Conservation (phyloP, 1,140 invertebrate species). For the Drosophila miranda region DNA sequence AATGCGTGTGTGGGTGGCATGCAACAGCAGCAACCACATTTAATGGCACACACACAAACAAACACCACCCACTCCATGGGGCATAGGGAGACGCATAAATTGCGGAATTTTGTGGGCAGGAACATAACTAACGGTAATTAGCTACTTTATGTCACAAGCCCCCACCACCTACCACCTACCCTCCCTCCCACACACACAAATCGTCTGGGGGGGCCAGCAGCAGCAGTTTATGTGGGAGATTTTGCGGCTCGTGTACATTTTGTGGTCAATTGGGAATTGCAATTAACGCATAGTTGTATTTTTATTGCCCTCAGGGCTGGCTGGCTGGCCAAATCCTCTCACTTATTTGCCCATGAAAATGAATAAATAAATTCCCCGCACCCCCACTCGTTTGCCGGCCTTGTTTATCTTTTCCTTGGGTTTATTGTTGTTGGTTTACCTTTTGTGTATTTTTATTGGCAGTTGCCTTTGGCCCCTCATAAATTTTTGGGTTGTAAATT, state of each 20-base stretch:
- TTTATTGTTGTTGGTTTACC: constrained; percentile 14
- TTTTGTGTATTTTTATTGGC: background rate
- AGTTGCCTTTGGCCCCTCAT: too few species aligned
- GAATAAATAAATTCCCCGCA: constrained; percentile 32
- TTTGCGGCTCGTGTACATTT: constrained; percentile 35
- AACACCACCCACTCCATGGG: constrained; percentile 15
- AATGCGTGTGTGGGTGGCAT: background rate
- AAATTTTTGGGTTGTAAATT: too few species aligned
- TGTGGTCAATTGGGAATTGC: constrained; percentile 74
- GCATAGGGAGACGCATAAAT: constrained; percentile 53
- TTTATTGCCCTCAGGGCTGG: constrained; percentile 52
- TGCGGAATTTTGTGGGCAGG: constrained; percentile 66
- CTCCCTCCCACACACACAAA: constrained; percentile 13
- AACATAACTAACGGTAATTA: constrained; percentile 79
- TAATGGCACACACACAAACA: constrained; percentile 35
- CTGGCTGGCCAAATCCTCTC: constrained; percentile 20
- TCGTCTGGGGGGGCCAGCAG: constrained; percentile 12
- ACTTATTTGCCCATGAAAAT: constrained; percentile 46
- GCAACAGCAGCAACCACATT: constrained; percentile 24
- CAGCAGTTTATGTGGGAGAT: constrained; percentile 59
- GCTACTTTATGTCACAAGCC: constrained; percentile 70
- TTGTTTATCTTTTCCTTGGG: constrained; percentile 1
- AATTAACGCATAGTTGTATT: constrained; percentile 74
- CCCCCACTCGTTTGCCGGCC: background rate
- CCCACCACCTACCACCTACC: constrained; percentile 6